A percentile compares a stretch with the other conserved stretches of the same genome.
Conservation (phyloP, 2,888 invertebrate genomes). For the Orthosia gracilis region DNA sequence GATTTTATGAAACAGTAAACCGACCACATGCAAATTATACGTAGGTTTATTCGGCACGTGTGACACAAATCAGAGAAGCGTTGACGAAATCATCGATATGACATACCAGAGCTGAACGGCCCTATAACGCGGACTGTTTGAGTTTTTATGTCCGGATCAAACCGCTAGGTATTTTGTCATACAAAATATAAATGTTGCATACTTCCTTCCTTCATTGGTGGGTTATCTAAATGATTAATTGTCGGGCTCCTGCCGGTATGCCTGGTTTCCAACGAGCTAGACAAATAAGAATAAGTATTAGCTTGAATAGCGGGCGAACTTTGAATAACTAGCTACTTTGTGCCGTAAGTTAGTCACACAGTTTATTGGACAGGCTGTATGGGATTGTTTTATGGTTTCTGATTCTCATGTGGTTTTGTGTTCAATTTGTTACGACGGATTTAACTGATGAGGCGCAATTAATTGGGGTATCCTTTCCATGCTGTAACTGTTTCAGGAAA, state of each 20-base stretch:
- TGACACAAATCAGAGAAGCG: not conserved
- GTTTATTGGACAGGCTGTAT: slow-evolving; percentile 1
- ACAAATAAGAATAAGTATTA: slow-evolving; percentile 70
- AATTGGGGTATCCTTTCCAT: not conserved
- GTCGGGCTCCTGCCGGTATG: slow-evolving; percentile 76
- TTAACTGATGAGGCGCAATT: not conserved
- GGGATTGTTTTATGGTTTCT: not conserved
- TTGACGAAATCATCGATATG: slow-evolving; percentile 43
- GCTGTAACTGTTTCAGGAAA: too few species aligned
- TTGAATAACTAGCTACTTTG: slow-evolving; percentile 51
- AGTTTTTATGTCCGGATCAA: slow-evolving; percentile 91
- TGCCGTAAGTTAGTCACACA: slow-evolving; percentile 14
- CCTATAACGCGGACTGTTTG: slow-evolving; percentile 82
- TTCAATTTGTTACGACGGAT: not conserved
- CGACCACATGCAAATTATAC: not conserved
- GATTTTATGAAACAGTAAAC: not conserved
- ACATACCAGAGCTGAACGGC: slow-evolving; percentile 55
- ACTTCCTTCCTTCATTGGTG: slow-evolving; percentile 90
- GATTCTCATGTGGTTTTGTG: not conserved
- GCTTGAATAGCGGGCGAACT: slow-evolving; percentile 52
- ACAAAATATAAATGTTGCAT: slow-evolving; percentile 90
- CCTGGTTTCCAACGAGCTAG: slow-evolving; percentile 80
- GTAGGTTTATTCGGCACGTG: not conserved
- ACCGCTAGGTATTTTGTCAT: slow-evolving; percentile 90
- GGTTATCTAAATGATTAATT: slow-evolving; percentile 90